These are phyloP conservation scores for Drymonia ruficornis DNA, from an alignment of 2,888 invertebrate genomes.

Conservation along the genomic window DNA sequence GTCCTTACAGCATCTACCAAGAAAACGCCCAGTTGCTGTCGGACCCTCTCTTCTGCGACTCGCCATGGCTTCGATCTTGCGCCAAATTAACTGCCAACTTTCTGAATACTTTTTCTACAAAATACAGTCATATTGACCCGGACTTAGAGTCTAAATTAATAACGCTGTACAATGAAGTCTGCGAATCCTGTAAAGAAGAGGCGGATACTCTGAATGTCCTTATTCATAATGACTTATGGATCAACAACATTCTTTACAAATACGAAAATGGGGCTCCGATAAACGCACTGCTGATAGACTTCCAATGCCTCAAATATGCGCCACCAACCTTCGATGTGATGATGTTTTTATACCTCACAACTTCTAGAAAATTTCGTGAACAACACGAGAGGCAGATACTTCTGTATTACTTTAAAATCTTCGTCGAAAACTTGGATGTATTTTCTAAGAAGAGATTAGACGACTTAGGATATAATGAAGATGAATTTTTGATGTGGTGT, in stretches of 20 bases:
- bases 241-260: conserved; percentile 70
- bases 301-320: conserved; percentile 64
- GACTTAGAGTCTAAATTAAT: conserved; percentile 48
- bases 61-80: conserved; percentile 57
- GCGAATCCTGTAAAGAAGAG: conserved; percentile 49
- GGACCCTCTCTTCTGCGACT: conserved; percentile 56
- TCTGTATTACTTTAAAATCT: conserved; percentile 54
- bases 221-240: conserved; percentile 72
- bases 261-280: conserved; percentile 52
- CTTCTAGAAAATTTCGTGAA: conserved; percentile 55
- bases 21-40: conserved; percentile 46
- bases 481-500: conserved; percentile 45
- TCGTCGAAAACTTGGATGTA: conserved; percentile 45
- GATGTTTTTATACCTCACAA: conserved; percentile 58
- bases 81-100: conserved; percentile 60
- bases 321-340: conserved; percentile 72
- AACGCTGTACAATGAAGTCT: conserved; percentile 49
- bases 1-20: conserved; percentile 45
- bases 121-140: conserved; percentile 35
- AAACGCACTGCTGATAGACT: conserved; percentile 65
- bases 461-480: conserved; percentile 45
- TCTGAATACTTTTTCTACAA: conserved; percentile 54
- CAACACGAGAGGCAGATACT: conserved; percentile 49
- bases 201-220: conserved; percentile 60
- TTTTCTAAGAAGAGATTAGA: conserved; percentile 45